Conservation (phyloP, 2,888 invertebrate species). For the Tipula confusa region DNA sequence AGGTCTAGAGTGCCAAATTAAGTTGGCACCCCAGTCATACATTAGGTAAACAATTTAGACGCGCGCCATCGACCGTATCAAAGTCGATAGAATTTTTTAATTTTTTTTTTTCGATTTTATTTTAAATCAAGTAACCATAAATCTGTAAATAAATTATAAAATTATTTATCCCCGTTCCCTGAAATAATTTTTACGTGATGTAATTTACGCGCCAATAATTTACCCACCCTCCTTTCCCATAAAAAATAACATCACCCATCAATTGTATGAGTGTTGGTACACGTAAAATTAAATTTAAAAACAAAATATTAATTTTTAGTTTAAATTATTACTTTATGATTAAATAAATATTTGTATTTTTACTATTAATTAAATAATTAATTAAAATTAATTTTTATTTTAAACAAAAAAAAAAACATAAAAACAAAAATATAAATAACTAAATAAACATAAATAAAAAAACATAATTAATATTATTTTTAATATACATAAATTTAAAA, state of each 20-base stretch:
- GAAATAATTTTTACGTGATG: background rate
- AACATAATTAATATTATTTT: slow-evolving; percentile 25
- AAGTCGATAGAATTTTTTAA: background rate
- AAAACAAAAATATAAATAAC: slow-evolving; percentile 13
- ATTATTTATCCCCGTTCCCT: background rate
- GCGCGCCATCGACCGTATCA: background rate
- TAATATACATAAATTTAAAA: slow-evolving; percentile 1
- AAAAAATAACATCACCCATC: background rate
- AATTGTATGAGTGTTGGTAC: background rate
- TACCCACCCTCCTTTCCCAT: no score
- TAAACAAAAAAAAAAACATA: slow-evolving; percentile 4
- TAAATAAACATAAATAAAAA: background rate
- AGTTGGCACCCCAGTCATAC: slow-evolving; percentile 9
- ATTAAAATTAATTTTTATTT: background rate
- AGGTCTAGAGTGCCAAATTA: slow-evolving; percentile 13
- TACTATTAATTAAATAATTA: background rate
- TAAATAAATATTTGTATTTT: slow-evolving; percentile 25
- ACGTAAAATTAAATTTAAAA: background rate
- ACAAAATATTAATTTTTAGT: slow-evolving; percentile 17
- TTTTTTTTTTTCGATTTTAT: background rate
- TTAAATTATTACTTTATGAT: background rate
- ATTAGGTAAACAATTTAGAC: background rate
- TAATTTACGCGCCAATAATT: background rate
- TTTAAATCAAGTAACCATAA: background rate
- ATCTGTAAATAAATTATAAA: slow-evolving; percentile 13